These are phyloP conservation scores for Andrena fulva DNA, from an alignment of 2,888 invertebrate species.

Conservation along the genomic window DNA sequence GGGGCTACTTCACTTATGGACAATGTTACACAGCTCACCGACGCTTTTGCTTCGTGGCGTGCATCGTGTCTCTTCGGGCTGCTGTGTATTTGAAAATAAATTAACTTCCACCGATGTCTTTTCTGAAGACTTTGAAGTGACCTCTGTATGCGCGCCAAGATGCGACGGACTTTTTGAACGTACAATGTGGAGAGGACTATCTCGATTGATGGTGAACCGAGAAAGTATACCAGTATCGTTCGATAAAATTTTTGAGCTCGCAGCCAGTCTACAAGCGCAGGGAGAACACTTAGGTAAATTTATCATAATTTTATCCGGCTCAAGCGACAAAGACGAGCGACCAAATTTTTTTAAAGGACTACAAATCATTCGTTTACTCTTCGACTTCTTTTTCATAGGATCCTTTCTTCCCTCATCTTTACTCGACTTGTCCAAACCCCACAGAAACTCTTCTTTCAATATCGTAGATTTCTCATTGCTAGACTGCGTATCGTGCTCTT, in stretches of 20 bases:
- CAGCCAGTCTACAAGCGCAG: constrained; percentile 82
- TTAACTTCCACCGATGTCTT: constrained; percentile 76
- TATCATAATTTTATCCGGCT: constrained; percentile 78
- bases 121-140: constrained; percentile 57
- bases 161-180: constrained; percentile 78
- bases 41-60: constrained; percentile 77
- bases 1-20: constrained; percentile 79
- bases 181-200: constrained; percentile 79
- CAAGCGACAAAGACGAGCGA: constrained; percentile 79
- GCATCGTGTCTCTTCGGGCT: constrained; percentile 70
- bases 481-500: constrained; percentile 38
- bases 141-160: constrained; percentile 58
- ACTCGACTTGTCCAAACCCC: constrained; percentile 72
- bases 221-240: constrained; percentile 68
- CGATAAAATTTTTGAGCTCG: constrained; percentile 82
- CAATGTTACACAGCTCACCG: constrained; percentile 80
- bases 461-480: constrained; percentile 48
- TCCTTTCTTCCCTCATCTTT: constrained; percentile 64
- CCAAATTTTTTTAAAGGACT: constrained; percentile 79
- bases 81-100: constrained; percentile 77
- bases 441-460: constrained; percentile 71
- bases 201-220: constrained; percentile 71
- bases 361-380: constrained; percentile 67
- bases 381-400: constrained; percentile 62
- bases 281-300: constrained; percentile 83